Evolutionary conservation across 2,888 invertebrate species (phyloP), one percentile per base, ranked within the genome.

Genomic region (Hypomecis atomaria): DNA sequence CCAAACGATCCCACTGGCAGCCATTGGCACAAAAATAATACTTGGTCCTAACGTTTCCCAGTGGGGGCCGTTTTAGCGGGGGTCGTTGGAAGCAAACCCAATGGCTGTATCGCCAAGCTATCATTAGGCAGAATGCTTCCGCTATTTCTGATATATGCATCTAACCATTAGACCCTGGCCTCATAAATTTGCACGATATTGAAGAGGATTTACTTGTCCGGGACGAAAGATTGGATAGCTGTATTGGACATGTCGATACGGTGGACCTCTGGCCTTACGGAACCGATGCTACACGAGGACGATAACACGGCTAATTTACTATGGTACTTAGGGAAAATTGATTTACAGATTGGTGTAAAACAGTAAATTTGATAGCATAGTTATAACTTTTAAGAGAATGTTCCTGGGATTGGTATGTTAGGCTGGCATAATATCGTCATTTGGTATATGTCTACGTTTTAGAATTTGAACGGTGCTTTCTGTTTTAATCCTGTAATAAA

Each of bases 121-220:
- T 56, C 62, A 62, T 49, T 62, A 59, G 43, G 34, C 33, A 11
- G 49, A 38, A 66, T 65, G 69, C 72, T 71, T 71, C 78, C 77
- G 77, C 77, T 70, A 75, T 76, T 73, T 65, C 60, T 75, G 71
- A 75, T 71, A 66, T 71, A 73, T 69, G 65, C 54, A 62, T 67
- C 56, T 69, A 70, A 62, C 69, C 62, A 65, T 60, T 69, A 69
- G 69, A 71, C 60, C 62, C 61, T 55, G 75, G 69, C 73, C 70
- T 74, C 77, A 81, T 85, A 82, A 80, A 84, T 85, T 81, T 78
- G 69, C 77, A 75, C 75, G 73, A 83, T 71, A 81, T 77, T 79
- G 79, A 77, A 72, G 74, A 77, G 72, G 78, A 80, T 81, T 76
- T 71, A 75, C 76, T 78, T 76, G 78, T 75, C 75, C 71, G 70